Evolutionary conservation across 2,888 invertebrate species (phyloP).

Genomic region (Cheilosia vulpina): DNA sequence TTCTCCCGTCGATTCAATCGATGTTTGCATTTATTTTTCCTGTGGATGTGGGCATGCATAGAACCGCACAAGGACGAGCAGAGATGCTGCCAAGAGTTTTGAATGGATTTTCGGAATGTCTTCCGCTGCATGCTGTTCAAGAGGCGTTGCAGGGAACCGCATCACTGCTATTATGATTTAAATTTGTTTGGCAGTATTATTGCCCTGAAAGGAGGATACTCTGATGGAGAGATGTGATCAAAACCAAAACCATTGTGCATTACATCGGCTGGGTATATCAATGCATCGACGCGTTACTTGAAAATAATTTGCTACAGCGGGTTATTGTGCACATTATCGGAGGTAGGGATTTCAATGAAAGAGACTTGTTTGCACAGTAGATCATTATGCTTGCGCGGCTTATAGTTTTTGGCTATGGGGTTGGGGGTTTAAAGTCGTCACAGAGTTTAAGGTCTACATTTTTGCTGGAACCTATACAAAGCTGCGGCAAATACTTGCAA

Average conservation of each 20-base stretch:
- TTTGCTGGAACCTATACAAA: no score
- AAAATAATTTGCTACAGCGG: slow-evolving; percentile 19
- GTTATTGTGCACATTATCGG: slow-evolving; percentile 16
- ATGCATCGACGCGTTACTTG: slow-evolving; percentile 36
- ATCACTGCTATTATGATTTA: slow-evolving; percentile 10
- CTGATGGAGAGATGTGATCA: not conserved
- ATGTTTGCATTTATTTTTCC: slow-evolving; percentile 50
- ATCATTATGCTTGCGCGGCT: not conserved
- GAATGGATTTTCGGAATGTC: not conserved
- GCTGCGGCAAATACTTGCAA: no score
- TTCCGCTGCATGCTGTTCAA: not conserved
- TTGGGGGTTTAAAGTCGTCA: no score
- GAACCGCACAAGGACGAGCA: slow-evolving; percentile 2
- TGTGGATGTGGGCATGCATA: slow-evolving; percentile 3
- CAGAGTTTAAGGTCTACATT: no score
- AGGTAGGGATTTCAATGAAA: not conserved
- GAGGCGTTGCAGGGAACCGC: not conserved
- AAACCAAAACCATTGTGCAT: slow-evolving; percentile 1
- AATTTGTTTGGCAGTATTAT: slow-evolving; percentile 44
- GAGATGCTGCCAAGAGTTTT: slow-evolving; percentile 16
- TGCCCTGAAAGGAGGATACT: not conserved
- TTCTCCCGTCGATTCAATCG: slow-evolving; percentile 48
- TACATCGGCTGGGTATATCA: slow-evolving; percentile 1
- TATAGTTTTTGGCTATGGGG: no score
- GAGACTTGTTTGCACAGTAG: not conserved